Evolutionary conservation across 2,888 invertebrate species (phyloP), one percentile per base, ranked within the genome.

Genomic region (Drosophila bunnanda): DNA sequence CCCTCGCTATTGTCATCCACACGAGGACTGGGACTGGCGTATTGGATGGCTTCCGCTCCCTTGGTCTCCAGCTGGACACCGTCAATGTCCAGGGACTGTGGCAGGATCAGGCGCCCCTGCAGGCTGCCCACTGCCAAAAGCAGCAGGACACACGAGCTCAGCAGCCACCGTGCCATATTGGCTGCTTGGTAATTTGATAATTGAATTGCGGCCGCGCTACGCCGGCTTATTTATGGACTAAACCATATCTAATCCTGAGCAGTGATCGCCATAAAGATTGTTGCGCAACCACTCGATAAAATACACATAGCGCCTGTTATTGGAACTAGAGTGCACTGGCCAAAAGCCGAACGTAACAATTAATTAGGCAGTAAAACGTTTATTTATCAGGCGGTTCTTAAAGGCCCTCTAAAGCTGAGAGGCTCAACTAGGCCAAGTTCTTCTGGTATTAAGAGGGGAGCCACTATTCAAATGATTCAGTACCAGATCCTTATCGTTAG

Each of bases 1-100:
- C 43, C n/a, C 0, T 6, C 61, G 17, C 65, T 70, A n/a, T 76
- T 76, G 20, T 77, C 75, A 28, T 76, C 79, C 28, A 52, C 78
- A 4, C 78, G 88, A 4, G 66, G 55, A 28, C 36, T 15, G 70
- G 25, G 15, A 58, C 4, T 53, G 56, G 32, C 13, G 9, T 50
- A 32, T 4, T 10, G 13, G 6, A 41, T 10, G 0, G 55, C 55
- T 15, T 20, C 50, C 15, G 20, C 30, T 13, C 73, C 84, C 67
- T 87, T 83, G 0, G 77, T 80, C 41, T 83, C 83, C 48, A 78
- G 13, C 43, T 78, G 83, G 10, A 43, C 12, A 10, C 44, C 69
- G 57, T 74, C 67, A n/a, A 28, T 15, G 6, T 64, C 64, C 34
- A n/a, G 15, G 50, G 64, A 65, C 28, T 36, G 10, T 1, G 67